These are phyloP conservation scores for Leuciscus waleckii DNA, from an alignment of 2,797 vertebrate species.

Conservation along the genomic window DNA sequence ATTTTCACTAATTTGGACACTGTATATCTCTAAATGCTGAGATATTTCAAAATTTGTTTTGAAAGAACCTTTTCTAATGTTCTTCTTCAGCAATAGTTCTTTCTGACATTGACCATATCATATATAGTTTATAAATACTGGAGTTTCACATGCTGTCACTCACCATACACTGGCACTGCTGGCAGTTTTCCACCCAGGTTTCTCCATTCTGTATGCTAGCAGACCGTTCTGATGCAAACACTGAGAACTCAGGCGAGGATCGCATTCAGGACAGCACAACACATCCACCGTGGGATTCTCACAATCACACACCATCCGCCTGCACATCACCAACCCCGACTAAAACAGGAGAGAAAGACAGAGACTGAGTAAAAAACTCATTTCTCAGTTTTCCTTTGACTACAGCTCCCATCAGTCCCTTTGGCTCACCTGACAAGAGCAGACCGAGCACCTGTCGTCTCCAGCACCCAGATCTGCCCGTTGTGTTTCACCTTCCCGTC, in stretches of 20 bases:
- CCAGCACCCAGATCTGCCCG: constrained; percentile 87
- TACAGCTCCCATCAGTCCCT: background rate
- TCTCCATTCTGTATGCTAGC: constrained; percentile 85
- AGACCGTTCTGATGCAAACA: constrained; percentile 87
- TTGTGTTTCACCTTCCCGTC: constrained; percentile 84
- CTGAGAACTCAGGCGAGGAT: constrained; percentile 85
- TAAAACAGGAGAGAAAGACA: constrained; percentile 21
- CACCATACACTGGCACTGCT: constrained; percentile 88
- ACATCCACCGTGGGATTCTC: constrained; percentile 89
- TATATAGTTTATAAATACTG: background rate
- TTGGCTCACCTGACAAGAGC: constrained; percentile 84
- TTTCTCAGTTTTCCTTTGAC: background rate
- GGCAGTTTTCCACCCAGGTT: constrained; percentile 87
- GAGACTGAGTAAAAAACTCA: background rate
- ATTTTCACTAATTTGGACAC: background rate
- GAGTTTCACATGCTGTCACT: constrained; percentile 55
- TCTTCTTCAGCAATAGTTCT: background rate
- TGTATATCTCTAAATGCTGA: background rate
- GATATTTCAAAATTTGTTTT: background rate
- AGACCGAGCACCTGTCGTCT: constrained; percentile 86
- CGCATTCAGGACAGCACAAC: constrained; percentile 89
- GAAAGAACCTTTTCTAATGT: background rate
- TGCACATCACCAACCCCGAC: constrained; percentile 84
- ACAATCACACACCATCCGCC: constrained; percentile 90
- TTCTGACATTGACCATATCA: background rate